Conservation (phyloP, 2,113 vertebrate genomes). For the Astatoreochromis straeleni region DNA sequence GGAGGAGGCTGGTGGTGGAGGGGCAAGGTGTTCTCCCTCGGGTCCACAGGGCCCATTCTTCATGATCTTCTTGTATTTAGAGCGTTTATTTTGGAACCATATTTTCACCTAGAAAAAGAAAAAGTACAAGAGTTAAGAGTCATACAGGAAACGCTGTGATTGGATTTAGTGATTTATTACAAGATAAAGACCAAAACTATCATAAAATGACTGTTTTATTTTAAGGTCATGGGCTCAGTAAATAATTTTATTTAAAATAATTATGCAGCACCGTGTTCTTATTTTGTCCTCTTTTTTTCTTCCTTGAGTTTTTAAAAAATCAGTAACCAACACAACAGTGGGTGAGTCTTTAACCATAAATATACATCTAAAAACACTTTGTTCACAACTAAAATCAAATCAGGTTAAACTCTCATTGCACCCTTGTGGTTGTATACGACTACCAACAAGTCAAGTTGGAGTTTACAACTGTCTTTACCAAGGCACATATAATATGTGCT, state of each 20-base stretch:
- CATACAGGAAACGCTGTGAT: background rate
- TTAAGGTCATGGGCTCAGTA: background rate
- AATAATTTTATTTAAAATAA: background rate
- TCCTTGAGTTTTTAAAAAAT: background rate
- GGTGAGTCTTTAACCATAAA: background rate
- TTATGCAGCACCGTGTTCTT: background rate
- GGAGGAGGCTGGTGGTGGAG: constrained; percentile 65
- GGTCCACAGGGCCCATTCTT: constrained; percentile 77
- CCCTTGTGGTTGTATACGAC: background rate
- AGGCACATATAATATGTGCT: background rate
- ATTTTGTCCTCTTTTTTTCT: background rate
- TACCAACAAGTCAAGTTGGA: background rate
- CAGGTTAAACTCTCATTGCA: background rate
- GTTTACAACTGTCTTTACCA: background rate
- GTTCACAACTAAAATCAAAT: background rate
- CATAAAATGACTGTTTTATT: background rate
- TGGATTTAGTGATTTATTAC: background rate
- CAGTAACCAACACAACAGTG: background rate
- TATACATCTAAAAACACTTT: background rate
- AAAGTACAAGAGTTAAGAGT: background rate
- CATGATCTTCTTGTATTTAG: constrained; percentile 91
- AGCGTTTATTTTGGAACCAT: constrained; percentile 83
- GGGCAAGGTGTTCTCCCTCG: constrained; percentile 72
- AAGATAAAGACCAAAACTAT: background rate
- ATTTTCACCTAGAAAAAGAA: constrained; percentile 81